phyloP scores from a whole-genome alignment of 2,888 invertebrate species.

The Melinaea menophilus region DNA sequence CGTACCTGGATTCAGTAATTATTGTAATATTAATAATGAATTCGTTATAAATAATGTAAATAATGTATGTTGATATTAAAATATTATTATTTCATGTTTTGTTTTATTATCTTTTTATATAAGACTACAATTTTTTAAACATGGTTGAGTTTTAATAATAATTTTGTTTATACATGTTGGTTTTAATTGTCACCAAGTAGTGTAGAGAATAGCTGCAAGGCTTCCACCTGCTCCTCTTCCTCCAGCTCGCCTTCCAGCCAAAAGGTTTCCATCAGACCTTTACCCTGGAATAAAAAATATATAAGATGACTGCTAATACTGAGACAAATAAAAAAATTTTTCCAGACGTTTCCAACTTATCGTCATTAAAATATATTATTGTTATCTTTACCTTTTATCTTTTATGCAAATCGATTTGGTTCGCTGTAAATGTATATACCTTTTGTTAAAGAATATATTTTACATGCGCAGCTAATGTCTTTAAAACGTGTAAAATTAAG shows the following conservation, averaged over 20 bases:
- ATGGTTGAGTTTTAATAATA: conserved; percentile 11
- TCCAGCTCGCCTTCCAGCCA: conserved; percentile 83
- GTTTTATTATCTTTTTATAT: conserved; percentile 19
- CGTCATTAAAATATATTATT: no score
- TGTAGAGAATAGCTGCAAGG: conserved; percentile 58
- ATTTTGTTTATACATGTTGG: conserved; percentile 5
- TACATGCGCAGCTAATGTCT: background rate
- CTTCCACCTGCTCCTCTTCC: conserved; percentile 68
- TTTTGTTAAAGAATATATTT: background rate
- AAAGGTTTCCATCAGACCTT: conserved; percentile 92
- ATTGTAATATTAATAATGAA: background rate
- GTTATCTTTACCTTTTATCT: background rate
- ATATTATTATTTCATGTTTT: conserved; percentile 37
- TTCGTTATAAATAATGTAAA: conserved; percentile 6
- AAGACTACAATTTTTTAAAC: conserved; percentile 22
- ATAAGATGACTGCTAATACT: background rate
- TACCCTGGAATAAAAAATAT: conserved; percentile 79
- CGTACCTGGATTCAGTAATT: background rate
- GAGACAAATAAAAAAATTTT: background rate
- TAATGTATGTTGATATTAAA: conserved; percentile 59
- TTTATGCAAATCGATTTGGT: conserved; percentile 2
- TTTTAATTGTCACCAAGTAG: conserved; percentile 56
- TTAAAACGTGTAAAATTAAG: no score
- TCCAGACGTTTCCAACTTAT: background rate
- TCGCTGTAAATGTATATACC: background rate